Evolutionary conservation across 2,113 vertebrate genomes (phyloP).

Genomic region (Tetrao urogallus): DNA sequence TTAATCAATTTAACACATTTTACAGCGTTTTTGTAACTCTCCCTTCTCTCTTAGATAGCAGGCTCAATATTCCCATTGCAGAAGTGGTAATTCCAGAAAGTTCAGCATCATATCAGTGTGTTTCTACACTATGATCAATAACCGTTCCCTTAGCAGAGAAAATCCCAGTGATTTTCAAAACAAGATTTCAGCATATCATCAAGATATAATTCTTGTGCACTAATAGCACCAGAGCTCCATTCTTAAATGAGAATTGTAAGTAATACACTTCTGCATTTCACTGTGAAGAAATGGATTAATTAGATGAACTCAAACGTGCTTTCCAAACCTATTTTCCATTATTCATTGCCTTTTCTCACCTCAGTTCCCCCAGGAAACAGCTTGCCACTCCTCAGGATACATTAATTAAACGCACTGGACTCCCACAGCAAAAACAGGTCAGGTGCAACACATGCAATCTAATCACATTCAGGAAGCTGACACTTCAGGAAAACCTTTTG

Average conservation of each 20-base stretch:
- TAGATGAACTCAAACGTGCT: not conserved
- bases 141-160: not conserved
- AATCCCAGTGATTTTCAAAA: not conserved
- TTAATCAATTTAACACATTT: not conserved
- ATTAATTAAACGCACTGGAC: not conserved
- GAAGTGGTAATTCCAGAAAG: not conserved
- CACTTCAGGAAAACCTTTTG: not conserved
- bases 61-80: not conserved
- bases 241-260: not conserved
- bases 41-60: not conserved
- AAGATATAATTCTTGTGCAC: not conserved
- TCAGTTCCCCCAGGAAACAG: not conserved
- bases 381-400: not conserved
- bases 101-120: not conserved
- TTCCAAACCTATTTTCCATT: constrained; percentile 26
- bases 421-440: not conserved
- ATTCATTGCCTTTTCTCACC: constrained; percentile 5
- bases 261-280: not conserved
- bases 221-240: not conserved
- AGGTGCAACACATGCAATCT: constrained; percentile 8
- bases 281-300: not conserved
- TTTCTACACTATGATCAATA: not conserved
- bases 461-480: not conserved
- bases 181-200: not conserved
- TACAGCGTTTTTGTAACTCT: not conserved